These are phyloP conservation scores for Eupristina koningsbergeri DNA, from an alignment of 1,140 invertebrate genomes.

Conservation along the genomic window DNA sequence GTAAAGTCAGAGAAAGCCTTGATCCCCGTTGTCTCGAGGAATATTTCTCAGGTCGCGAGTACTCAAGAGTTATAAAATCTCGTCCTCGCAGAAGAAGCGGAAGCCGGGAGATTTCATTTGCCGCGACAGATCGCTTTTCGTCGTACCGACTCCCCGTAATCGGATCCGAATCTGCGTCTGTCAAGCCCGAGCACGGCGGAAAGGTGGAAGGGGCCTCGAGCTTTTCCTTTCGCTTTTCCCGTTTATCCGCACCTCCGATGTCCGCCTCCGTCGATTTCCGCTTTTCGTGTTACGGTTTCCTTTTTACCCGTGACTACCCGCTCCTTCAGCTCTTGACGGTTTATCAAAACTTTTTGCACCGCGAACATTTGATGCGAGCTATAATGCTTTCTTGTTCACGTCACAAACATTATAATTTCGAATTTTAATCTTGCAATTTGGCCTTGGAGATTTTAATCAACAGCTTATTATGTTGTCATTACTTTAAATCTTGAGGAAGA, in stretches of 20 bases:
- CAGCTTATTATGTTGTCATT: neutral
- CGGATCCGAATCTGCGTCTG: slow-evolving; percentile 53
- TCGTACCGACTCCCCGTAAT: slow-evolving; percentile 56
- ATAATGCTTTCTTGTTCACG: slow-evolving; percentile 27
- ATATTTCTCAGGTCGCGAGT: slow-evolving; percentile 10
- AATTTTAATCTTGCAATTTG: neutral
- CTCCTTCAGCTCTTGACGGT: slow-evolving; percentile 13
- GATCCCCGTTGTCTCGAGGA: slow-evolving; percentile 18
- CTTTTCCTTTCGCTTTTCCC: slow-evolving; percentile 36
- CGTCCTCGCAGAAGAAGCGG: neutral
- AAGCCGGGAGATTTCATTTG: slow-evolving; percentile 63
- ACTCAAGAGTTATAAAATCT: slow-evolving; percentile 29
- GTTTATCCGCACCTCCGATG: slow-evolving; percentile 26
- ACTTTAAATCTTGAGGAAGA: neutral
- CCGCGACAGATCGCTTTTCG: slow-evolving; percentile 70
- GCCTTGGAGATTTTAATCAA: slow-evolving; percentile 2
- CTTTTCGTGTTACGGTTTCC: slow-evolving; percentile 44
- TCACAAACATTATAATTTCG: slow-evolving; percentile 5
- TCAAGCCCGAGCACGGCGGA: slow-evolving; percentile 23
- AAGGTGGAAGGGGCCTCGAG: neutral
- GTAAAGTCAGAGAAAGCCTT: neutral
- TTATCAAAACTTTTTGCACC: slow-evolving; percentile 45
- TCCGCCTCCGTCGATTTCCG: slow-evolving; percentile 54
- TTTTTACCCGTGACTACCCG: slow-evolving; percentile 44
- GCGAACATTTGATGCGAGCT: slow-evolving; percentile 28